Percentiles rank a stretch among this genome's conserved stretches.
Evolutionary conservation across 1,140 invertebrate genomes (phyloP).

Genomic region (Oscheius sp.): DNA sequence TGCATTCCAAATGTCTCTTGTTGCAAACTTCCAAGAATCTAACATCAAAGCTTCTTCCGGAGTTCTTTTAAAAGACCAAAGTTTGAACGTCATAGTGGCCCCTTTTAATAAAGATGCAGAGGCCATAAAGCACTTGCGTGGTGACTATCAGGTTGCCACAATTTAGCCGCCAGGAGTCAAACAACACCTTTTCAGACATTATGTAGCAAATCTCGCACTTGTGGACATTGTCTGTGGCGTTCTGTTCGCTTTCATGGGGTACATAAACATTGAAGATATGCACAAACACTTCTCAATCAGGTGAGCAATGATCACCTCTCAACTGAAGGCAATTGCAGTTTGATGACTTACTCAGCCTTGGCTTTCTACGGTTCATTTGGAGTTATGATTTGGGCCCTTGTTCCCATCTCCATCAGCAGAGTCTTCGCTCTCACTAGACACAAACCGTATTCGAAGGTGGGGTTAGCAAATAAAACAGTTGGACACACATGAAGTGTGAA

Average conservation of each 20-base stretch:
- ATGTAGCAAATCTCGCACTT: conserved; percentile 49
- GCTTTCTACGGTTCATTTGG: conserved; percentile 56
- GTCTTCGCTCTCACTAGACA: conserved; percentile 49
- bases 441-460: conserved; percentile 45
- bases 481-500: neutral
- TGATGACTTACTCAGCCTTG: conserved; percentile 50
- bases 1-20: too few species aligned
- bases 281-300: conserved; percentile 31
- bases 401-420: conserved; percentile 49
- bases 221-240: conserved; percentile 48
- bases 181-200: conserved; percentile 40
- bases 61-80: too few species aligned
- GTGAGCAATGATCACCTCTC: neutral
- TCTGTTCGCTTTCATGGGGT: conserved; percentile 50
- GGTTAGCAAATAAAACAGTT: neutral
- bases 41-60: too few species aligned
- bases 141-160: too few species aligned
- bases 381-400: conserved; percentile 50
- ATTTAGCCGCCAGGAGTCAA: too few species aligned
- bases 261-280: conserved; percentile 41
- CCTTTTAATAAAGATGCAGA: too few species aligned
- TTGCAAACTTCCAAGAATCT: too few species aligned
- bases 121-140: too few species aligned
- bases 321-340: neutral
- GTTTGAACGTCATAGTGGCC: too few species aligned